Conservation (phyloP, 2,797 vertebrate species). For the Acropternis orthonyx region DNA sequence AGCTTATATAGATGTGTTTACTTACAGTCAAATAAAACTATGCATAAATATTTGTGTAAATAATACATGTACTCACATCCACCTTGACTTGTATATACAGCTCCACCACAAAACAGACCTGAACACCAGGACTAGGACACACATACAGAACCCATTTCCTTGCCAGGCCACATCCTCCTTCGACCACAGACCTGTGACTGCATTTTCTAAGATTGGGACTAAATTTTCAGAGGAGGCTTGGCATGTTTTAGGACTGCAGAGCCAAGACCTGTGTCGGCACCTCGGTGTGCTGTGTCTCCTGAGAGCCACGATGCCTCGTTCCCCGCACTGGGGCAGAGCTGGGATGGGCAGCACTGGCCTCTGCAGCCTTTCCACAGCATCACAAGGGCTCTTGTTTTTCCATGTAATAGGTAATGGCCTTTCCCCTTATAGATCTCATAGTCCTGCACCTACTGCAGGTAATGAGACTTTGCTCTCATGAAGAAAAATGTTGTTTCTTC, state of each 20-base stretch:
- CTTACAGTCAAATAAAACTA: not conserved
- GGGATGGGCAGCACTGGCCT: not conserved
- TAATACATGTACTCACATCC: not conserved
- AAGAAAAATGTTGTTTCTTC: not conserved
- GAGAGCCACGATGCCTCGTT: fast-evolving
- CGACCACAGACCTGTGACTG: not conserved
- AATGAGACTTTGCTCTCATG: not conserved
- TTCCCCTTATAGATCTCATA: not conserved
- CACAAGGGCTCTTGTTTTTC: fast-evolving
- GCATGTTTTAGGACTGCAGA: not conserved
- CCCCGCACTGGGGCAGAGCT: not conserved
- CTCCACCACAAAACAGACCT: not conserved
- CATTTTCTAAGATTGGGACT: not conserved
- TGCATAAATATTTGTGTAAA: not conserved
- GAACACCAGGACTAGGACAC: not conserved
- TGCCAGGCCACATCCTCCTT: not conserved
- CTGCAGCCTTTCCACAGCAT: not conserved
- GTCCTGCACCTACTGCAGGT: no score
- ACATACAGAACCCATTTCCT: not conserved
- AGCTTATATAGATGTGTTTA: not conserved
- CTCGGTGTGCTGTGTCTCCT: not conserved
- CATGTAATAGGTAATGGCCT: not conserved
- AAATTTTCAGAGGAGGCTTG: not conserved
- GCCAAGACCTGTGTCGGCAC: not conserved
- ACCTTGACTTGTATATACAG: not conserved